Evolutionary conservation across 1,140 invertebrate genomes (phyloP).

Genomic region (Chironomus tepperi): DNA sequence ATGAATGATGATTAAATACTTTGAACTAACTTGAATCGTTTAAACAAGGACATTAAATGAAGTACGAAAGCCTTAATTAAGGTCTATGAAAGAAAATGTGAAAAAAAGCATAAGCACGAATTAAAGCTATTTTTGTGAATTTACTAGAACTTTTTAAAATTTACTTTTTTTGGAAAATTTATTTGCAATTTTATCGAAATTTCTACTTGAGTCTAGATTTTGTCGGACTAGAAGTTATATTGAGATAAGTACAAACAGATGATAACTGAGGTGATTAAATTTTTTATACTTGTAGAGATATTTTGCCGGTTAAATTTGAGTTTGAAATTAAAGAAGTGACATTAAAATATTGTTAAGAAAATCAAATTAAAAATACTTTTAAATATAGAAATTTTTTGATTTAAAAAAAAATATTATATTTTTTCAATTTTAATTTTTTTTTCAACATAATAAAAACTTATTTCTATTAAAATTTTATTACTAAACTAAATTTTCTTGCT

Average conservation of each 20-base stretch:
- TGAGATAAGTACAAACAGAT: background rate
- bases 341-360: too few relatives aligned
- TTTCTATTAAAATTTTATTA: too few relatives aligned
- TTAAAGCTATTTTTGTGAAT: too few relatives aligned
- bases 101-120: too few relatives aligned
- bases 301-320: background rate
- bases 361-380: too few relatives aligned
- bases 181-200: background rate
- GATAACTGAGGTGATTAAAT: background rate
- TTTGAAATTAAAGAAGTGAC: background rate
- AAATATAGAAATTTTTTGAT: too few relatives aligned
- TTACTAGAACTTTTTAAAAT: background rate
- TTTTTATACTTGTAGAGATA: background rate
- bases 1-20: background rate
- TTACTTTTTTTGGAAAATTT: background rate
- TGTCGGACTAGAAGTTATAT: background rate
- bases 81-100: too few relatives aligned
- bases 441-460: too few relatives aligned
- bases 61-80: background rate
- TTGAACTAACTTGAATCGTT: background rate
- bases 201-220: background rate
- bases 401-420: too few relatives aligned
- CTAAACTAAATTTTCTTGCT: too few relatives aligned
- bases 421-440: too few relatives aligned
- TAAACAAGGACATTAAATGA: background rate